These are phyloP conservation scores for Tineola bisselliella DNA, from an alignment of 2,888 invertebrate genomes.

Conservation along the genomic window DNA sequence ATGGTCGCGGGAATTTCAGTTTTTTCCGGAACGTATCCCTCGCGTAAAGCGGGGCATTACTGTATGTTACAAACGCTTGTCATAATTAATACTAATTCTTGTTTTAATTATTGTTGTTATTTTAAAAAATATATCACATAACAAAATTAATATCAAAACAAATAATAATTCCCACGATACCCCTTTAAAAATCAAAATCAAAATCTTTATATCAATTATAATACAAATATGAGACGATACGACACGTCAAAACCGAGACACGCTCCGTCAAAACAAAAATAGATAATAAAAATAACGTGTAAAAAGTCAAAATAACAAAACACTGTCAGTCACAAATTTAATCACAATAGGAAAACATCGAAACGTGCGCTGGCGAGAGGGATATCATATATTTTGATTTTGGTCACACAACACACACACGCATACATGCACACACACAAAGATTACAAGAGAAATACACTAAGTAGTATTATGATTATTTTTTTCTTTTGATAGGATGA, in stretches of 20 bases:
- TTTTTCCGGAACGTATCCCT: too few relatives aligned
- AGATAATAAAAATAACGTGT: slow-evolving; percentile 39
- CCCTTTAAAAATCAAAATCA: slow-evolving; percentile 6
- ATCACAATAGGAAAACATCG: slow-evolving; percentile 20
- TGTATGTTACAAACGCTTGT: too few relatives aligned
- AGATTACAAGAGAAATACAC: neutral
- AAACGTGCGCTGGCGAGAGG: neutral
- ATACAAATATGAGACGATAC: slow-evolving; percentile 43
- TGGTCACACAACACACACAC: too few relatives aligned
- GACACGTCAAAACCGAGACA: slow-evolving; percentile 60
- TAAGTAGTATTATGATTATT: too few relatives aligned
- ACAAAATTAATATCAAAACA: neutral
- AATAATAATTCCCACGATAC: slow-evolving; percentile 4
- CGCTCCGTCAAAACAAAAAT: slow-evolving; percentile 37
- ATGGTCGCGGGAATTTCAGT: too few relatives aligned
- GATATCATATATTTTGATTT: neutral
- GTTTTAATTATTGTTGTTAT: too few relatives aligned
- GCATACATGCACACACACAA: neutral
- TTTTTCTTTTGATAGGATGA: too few relatives aligned
- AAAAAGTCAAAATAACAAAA: slow-evolving; percentile 25
- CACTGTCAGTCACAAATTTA: slow-evolving; percentile 61
- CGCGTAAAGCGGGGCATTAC: too few relatives aligned
- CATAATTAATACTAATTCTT: too few relatives aligned
- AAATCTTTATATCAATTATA: slow-evolving; percentile 29
- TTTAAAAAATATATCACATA: too few relatives aligned